Evolutionary conservation across 1,140 invertebrate species (phyloP).

Genomic region (Drosophila pallidifrons): DNA sequence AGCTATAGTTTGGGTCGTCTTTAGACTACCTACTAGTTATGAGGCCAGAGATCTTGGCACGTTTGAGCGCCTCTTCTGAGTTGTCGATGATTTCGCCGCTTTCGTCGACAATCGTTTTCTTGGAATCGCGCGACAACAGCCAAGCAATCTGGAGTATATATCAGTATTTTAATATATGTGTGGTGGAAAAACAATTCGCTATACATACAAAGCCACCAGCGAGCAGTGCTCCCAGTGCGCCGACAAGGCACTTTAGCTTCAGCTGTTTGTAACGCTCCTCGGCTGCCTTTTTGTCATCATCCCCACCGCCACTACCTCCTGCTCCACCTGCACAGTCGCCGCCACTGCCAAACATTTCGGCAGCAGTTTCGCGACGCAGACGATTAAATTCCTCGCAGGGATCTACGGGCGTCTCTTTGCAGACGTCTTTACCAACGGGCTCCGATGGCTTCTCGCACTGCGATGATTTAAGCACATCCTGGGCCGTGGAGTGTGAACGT

Average conservation of each 20-base stretch:
- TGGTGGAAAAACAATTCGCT: neutral
- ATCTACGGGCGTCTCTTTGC: constrained; percentile 29
- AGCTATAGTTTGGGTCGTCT: no score
- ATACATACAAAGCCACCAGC: constrained; percentile 70
- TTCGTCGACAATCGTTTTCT: neutral
- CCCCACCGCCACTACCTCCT: constrained; percentile 17
- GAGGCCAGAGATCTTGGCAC: constrained; percentile 42
- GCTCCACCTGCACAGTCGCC: neutral
- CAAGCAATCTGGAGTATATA: constrained; percentile 52
- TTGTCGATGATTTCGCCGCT: neutral
- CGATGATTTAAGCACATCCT: constrained; percentile 65
- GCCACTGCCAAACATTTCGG: constrained; percentile 4
- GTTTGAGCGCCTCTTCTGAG: constrained; percentile 37
- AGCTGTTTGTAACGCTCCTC: constrained; percentile 40
- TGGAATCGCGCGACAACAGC: constrained; percentile 32
- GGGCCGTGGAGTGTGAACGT: constrained; percentile 41
- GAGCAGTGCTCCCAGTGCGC: constrained; percentile 62
- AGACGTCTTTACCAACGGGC: constrained; percentile 10
- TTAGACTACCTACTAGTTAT: constrained; percentile 26
- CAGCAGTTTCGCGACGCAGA: constrained; percentile 37
- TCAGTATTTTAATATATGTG: neutral
- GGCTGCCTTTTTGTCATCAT: neutral
- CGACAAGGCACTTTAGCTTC: constrained; percentile 47
- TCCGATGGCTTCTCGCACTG: neutral
- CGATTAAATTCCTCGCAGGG: constrained; percentile 61